These are phyloP conservation scores for Paracentrotus lividus DNA, from an alignment of 53 echinoderm and acorn worm genomes.

Conservation along the genomic window DNA sequence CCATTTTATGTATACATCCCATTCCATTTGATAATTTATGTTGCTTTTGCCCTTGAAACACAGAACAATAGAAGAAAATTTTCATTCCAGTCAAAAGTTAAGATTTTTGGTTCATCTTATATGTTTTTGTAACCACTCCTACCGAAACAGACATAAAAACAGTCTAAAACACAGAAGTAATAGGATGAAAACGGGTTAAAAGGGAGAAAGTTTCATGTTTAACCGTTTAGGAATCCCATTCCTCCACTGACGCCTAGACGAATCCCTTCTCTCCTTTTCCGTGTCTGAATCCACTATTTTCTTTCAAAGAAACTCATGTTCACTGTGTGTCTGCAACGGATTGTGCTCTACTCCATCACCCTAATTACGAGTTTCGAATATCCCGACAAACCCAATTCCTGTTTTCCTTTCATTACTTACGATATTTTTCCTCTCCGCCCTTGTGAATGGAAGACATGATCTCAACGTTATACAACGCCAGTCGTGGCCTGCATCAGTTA, in stretches of 20 bases:
- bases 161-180: neutral
- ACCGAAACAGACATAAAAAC: neutral
- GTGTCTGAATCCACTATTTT: slow-evolving; percentile 46
- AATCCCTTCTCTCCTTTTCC: neutral
- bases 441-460: slow-evolving; percentile 41
- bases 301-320: slow-evolving; percentile 33
- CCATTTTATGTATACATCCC: too few relatives aligned
- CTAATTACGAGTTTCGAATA: slow-evolving; percentile 70
- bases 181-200: slow-evolving; percentile 13
- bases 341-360: slow-evolving; percentile 63
- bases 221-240: neutral
- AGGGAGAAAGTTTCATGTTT: slow-evolving; percentile 4
- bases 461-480: slow-evolving; percentile 43
- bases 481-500: neutral
- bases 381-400: slow-evolving; percentile 66
- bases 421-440: slow-evolving; percentile 41
- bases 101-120: neutral
- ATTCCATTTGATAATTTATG: neutral
- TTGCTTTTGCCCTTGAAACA: too few relatives aligned
- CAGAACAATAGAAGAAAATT: slow-evolving; percentile 1
- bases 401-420: slow-evolving; percentile 69
- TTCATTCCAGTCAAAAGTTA: slow-evolving; percentile 26
- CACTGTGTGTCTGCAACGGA: slow-evolving; percentile 47
- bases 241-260: slow-evolving; percentile 16
- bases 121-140: neutral